Percentiles rank a stretch among this genome's conserved stretches.
phyloP scores from a whole-genome alignment of 1,140 invertebrate genomes.

The Ceratosolen solmsi region DNA sequence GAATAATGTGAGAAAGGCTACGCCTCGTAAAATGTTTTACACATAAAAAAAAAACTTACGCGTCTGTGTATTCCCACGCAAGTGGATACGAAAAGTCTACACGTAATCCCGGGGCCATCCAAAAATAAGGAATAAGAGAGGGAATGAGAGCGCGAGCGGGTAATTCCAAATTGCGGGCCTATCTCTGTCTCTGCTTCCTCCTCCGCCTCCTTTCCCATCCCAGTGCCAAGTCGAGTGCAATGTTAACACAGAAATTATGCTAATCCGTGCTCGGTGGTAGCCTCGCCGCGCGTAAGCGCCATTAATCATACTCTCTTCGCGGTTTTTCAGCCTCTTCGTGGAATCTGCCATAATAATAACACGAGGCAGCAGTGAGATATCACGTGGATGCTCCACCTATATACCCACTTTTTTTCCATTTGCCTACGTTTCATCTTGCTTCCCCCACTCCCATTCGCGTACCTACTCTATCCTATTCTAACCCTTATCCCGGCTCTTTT shows the following conservation, averaged over 20 bases:
- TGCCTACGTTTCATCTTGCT: background rate
- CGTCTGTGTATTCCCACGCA: background rate
- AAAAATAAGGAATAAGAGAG: background rate
- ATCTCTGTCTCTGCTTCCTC: background rate
- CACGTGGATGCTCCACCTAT: constrained; percentile 15
- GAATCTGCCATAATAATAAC: constrained; percentile 27
- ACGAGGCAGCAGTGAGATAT: constrained; percentile 4
- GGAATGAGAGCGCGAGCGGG: background rate
- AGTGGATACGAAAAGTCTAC: constrained; percentile 11
- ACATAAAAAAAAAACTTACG: too few species aligned
- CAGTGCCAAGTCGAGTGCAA: constrained; percentile 62
- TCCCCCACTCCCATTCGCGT: background rate
- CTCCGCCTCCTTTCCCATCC: background rate
- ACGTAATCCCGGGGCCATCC: background rate
- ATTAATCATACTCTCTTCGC: constrained; percentile 62
- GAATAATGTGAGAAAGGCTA: too few species aligned
- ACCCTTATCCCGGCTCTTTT: background rate
- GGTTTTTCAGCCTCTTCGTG: constrained; percentile 35
- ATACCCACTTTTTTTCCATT: background rate
- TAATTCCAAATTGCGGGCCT: constrained; percentile 5
- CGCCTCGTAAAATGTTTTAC: too few species aligned
- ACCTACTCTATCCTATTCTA: background rate
- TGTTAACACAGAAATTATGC: constrained; percentile 71
- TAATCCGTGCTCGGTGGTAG: constrained; percentile 59
- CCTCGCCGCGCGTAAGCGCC: constrained; percentile 55